Percentiles rank a stretch among this genome's conserved stretches.
Conservation (phyloP, 2,797 vertebrate genomes). For the Atherinosoma microstoma region DNA sequence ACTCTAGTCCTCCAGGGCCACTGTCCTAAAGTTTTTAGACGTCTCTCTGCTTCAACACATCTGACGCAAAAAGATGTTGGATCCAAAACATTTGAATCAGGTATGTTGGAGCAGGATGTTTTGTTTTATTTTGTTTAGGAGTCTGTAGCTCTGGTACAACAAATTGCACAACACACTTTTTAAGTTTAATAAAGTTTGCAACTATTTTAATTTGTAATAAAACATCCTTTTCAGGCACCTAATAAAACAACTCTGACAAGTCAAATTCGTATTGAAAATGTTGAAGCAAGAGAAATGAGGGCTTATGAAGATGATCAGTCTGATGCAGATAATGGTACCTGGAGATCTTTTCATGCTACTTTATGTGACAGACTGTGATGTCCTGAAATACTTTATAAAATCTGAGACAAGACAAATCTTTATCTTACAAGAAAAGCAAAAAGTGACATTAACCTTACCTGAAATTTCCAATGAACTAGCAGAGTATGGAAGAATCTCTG, state of each 20-base stretch:
- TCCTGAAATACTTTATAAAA: constrained; percentile 3
- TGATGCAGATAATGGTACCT: neutral
- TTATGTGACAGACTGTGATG: constrained; percentile 4
- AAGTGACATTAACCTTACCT: constrained; percentile 22
- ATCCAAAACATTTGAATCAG: too few relatives aligned
- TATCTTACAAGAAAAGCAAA: constrained; percentile 15
- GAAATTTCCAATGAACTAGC: constrained; percentile 17
- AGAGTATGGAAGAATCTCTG: neutral
- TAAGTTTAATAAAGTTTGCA: neutral
- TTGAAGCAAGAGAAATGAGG: constrained; percentile 1
- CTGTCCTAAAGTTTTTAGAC: too few relatives aligned
- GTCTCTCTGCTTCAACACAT: too few relatives aligned
- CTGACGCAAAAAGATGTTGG: too few relatives aligned
- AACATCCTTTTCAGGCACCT: neutral
- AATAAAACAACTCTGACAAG: too few relatives aligned
- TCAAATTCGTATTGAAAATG: neutral
- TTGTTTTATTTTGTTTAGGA: neutral
- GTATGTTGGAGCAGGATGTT: too few relatives aligned
- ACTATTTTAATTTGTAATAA: neutral
- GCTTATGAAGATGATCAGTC: constrained; percentile 4
- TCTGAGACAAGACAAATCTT: constrained; percentile 20
- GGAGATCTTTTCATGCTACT: neutral
- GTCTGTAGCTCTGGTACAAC: neutral
- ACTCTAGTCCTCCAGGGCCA: too few relatives aligned
- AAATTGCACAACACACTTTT: neutral